Evolutionary conservation across 2,888 invertebrate genomes (phyloP), one percentile per base, ranked within the genome.

Genomic region (Clanis bilineata): DNA sequence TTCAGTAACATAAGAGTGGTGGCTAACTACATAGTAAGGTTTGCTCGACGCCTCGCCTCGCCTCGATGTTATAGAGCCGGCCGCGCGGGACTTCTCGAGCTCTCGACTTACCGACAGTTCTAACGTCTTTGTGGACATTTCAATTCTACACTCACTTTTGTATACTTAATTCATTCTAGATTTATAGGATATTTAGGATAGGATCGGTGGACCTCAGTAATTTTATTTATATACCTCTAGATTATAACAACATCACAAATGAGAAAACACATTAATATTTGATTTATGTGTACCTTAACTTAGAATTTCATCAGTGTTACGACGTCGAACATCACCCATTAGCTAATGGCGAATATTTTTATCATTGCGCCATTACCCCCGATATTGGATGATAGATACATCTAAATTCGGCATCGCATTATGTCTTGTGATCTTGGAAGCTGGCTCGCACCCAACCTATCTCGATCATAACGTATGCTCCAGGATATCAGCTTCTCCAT

Each of bases 401-500:
- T 51, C 51, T 51, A 15, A 22, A 44, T 18, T 18, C 18, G 18
- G 32, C 3, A 51, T 32, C 51, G 32, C 51, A 51, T 51, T 51
- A 51, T 18, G 32, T 32, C 32, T 9, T 10, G 51, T 51, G 32
- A 47, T 51, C 51, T 51, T 36, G 10, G 10, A 23, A 15, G 32
- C 51, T 51, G 51, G 51, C 51, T 51, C 32, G 10, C 28, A 15
- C 51, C 51, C 51, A 51, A 51, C 51, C 18, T 28, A 18, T 18
- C 51, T 18, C 18, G 28, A 51, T 51, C 18, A 25, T n/a, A 41
- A 41, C 41, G 18, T 41, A 18, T 18, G 51, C 51, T 28, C 12
- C 10, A 51, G 7, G 6, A 32, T 32, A 51, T 51, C 51, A 4
- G 51, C 47, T n/a, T n/a, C n/a, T n/a, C n/a, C n/a, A n/a, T n/a